Base-by-base conservation (phyloP, 2,113 vertebrate species). In the Patagioenas fasciata region DNA sequence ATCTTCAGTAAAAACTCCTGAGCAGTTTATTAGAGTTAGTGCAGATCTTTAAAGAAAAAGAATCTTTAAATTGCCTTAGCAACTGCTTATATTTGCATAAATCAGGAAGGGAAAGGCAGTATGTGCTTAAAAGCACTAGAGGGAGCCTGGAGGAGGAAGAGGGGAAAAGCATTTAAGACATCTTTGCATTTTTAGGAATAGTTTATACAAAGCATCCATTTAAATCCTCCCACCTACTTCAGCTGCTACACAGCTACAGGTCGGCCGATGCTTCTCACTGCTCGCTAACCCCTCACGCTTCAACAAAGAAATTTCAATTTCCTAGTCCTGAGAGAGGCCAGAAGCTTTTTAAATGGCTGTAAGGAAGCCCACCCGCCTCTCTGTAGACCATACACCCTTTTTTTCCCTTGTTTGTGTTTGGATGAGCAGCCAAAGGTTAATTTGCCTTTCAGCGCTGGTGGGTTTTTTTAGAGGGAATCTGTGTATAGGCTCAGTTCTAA, bases 141-240 rank as follows among this genome's bases (percentile, higher is more conserved):
- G 95, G 96, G 95, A 96, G 95, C 96, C 54, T 54, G 62, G 77
- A 84, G 61, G 85, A 87, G 86, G 80, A 91, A 60, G 53, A 90
- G 86, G 48, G 44, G 28, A 20, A 72, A 79, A 72, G 24, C 2
- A 0, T 6, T 47, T 36, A 81, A 57, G 65, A 54, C 29, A 4
- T 24, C 13, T 50, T 88, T 72, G 50, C 61, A 32, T 87, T 94
- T 89, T 91, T 75, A 86, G 44, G 53, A 64, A 11, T 44, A 91
- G 51, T 7, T 80, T 81, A 34, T 61, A 69, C 56, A 93, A 84
- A 94, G n/a, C 58, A 69, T 75, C 36, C 44, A 70, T 94, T 60
- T 91, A 88, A 93, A 75, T 57, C 53, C 25, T 92, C 48, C 28
- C 1, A 1, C 36, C 79, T 44, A 6, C 19, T 79, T 56, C 64